phyloP scores from a whole-genome alignment of 2,113 vertebrate genomes.

The Bombycilla garrulus region DNA sequence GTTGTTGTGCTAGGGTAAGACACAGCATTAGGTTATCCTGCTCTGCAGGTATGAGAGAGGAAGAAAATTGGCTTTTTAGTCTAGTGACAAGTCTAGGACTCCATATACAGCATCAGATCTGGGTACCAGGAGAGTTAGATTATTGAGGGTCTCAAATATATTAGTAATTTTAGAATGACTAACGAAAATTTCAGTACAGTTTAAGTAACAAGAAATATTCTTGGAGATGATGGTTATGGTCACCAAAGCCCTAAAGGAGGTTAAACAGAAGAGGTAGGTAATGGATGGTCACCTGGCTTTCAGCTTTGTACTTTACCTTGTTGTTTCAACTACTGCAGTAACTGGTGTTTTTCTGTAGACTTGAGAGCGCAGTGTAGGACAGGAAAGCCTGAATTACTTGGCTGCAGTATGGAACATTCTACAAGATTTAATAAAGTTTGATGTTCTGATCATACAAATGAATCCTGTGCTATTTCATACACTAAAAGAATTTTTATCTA shows the following conservation, averaged over 20 bases:
- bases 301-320: not conserved
- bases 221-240: not conserved
- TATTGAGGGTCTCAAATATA: not conserved
- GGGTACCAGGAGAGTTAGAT: not conserved
- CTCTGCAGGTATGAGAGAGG: not conserved
- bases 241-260: not conserved
- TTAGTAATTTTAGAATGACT: not conserved
- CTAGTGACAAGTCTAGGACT: not conserved
- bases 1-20: not conserved
- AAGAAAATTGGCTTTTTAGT: not conserved
- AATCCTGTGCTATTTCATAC: not conserved
- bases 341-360: not conserved
- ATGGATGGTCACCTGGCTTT: not conserved
- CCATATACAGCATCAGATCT: not conserved
- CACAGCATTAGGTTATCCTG: not conserved
- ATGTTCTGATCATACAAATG: not conserved
- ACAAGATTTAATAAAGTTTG: not conserved
- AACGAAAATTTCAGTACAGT: not conserved
- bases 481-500: not conserved
- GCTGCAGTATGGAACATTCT: not conserved
- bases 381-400: not conserved
- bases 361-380: not conserved
- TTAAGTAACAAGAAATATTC: not conserved
- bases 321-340: not conserved
- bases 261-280: not conserved